phyloP scores from a whole-genome alignment of 1,140 invertebrate genomes.

The Drosophila bocki region DNA sequence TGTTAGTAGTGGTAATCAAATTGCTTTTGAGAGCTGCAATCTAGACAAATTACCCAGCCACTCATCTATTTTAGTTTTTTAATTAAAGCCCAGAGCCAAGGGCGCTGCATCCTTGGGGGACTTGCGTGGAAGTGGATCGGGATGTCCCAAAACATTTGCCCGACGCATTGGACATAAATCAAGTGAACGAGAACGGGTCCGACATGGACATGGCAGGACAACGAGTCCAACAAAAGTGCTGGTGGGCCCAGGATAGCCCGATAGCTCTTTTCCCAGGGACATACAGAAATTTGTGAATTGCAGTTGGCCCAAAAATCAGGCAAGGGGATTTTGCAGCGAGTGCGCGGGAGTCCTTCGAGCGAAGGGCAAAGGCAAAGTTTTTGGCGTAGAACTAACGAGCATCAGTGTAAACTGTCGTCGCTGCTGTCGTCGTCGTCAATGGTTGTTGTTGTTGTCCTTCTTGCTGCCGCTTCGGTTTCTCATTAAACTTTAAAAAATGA shows the following conservation, averaged over 20 bases:
- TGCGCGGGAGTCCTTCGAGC: background rate
- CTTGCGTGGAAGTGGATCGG: constrained; percentile 10
- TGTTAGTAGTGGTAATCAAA: constrained; percentile 60
- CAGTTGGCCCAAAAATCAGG: constrained; percentile 27
- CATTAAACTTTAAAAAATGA: constrained; percentile 65
- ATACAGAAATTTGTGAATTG: constrained; percentile 62
- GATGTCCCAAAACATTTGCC: constrained; percentile 48
- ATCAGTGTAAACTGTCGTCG: constrained; percentile 72
- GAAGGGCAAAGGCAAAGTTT: constrained; percentile 50
- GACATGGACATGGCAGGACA: constrained; percentile 63
- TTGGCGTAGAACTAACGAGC: constrained; percentile 67
- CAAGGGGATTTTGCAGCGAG: background rate
- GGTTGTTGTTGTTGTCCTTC: constrained; percentile 3
- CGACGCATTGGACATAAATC: constrained; percentile 69
- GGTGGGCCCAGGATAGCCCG: constrained; percentile 32
- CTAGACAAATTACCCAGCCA: constrained; percentile 73
- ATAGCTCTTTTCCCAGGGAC: constrained; percentile 41
- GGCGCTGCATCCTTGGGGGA: constrained; percentile 27
- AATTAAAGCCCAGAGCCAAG: constrained; percentile 63
- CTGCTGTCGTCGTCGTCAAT: constrained; percentile 32
- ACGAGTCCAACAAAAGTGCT: constrained; percentile 55
- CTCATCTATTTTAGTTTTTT: constrained; percentile 74
- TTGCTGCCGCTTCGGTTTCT: constrained; percentile 42
- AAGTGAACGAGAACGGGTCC: constrained; percentile 55
- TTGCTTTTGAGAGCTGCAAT: constrained; percentile 61